Evolutionary conservation across 1,140 invertebrate genomes (phyloP).

Genomic region (Zaprionus ornatus): DNA sequence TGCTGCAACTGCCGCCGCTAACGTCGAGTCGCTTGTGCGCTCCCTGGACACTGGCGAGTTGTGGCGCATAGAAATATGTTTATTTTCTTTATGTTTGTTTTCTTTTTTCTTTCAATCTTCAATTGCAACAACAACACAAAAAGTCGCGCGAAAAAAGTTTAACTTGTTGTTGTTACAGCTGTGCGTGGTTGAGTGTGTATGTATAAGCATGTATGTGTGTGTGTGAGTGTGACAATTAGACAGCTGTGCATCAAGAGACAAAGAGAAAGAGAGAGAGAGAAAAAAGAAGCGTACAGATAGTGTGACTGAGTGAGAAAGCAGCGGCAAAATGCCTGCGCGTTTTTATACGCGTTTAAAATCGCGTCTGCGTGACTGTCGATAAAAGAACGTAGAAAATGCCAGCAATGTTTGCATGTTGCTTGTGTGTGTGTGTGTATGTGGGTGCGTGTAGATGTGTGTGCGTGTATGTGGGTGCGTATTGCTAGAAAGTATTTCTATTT

Average conservation of each 20-base stretch:
- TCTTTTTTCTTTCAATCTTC: conserved; percentile 22
- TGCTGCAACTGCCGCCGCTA: conserved; percentile 48
- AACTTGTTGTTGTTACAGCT: conserved; percentile 23
- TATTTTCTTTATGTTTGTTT: conserved; percentile 43
- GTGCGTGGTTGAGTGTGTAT: conserved; percentile 13
- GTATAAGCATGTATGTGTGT: conserved; percentile 39
- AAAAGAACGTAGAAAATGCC: conserved; percentile 40
- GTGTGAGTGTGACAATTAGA: conserved; percentile 52
- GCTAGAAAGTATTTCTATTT: conserved; percentile 20
- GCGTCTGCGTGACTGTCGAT: conserved; percentile 45
- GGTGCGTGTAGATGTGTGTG: conserved; percentile 1
- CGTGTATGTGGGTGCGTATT: conserved; percentile 4
- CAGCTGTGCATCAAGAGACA: conserved; percentile 40
- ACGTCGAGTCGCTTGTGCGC: conserved; percentile 65
- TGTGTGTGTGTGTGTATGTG: conserved; percentile 9
- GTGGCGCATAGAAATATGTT: conserved; percentile 73
- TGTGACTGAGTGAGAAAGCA: conserved; percentile 23
- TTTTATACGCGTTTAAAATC: conserved; percentile 58
- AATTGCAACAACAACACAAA: conserved; percentile 35
- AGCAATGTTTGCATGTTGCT: conserved; percentile 29
- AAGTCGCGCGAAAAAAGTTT: conserved; percentile 7
- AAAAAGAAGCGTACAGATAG: conserved; percentile 26
- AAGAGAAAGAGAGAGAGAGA: conserved; percentile 34
- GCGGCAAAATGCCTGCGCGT: conserved; percentile 38
- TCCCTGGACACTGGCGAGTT: conserved; percentile 81